These are phyloP conservation scores for Callyntrura sp. DNA, from an alignment of 2,888 invertebrate genomes.

Conservation along the genomic window DNA sequence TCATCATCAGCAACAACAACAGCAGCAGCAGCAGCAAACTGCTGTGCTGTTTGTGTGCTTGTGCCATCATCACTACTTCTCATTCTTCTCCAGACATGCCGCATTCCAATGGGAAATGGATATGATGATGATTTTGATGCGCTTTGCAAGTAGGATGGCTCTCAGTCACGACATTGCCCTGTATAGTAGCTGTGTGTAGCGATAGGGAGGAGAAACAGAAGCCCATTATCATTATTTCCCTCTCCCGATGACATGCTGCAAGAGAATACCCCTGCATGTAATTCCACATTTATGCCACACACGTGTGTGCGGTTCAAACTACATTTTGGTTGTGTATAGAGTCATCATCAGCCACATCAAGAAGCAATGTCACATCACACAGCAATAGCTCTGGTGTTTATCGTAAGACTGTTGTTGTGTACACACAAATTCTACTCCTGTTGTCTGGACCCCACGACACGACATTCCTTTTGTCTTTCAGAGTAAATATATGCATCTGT, in stretches of 20 bases:
- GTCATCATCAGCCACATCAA: no score
- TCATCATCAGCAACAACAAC: background rate
- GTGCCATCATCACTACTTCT: no score
- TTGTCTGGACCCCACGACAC: no score
- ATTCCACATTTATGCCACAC: no score
- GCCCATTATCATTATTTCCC: constrained; percentile 1
- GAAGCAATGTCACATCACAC: no score
- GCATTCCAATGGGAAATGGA: constrained; percentile 48
- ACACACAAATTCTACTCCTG: no score
- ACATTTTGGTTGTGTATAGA: no score
- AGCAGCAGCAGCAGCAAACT: background rate
- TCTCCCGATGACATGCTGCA: background rate
- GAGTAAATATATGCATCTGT: background rate
- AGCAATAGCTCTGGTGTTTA: no score
- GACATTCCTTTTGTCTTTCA: no score
- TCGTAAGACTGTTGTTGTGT: no score
- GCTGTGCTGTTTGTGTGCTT: background rate
- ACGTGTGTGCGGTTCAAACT: no score
- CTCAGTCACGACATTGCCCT: constrained; percentile 41
- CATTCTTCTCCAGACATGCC: constrained; percentile 3
- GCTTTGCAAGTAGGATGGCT: constrained; percentile 44
- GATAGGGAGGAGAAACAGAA: background rate
- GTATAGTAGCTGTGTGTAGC: background rate
- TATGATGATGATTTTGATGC: constrained; percentile 23
- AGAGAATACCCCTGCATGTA: no score